Evolutionary conservation across 2,797 vertebrate genomes (phyloP).

Genomic region (Coregonus suidteri): DNA sequence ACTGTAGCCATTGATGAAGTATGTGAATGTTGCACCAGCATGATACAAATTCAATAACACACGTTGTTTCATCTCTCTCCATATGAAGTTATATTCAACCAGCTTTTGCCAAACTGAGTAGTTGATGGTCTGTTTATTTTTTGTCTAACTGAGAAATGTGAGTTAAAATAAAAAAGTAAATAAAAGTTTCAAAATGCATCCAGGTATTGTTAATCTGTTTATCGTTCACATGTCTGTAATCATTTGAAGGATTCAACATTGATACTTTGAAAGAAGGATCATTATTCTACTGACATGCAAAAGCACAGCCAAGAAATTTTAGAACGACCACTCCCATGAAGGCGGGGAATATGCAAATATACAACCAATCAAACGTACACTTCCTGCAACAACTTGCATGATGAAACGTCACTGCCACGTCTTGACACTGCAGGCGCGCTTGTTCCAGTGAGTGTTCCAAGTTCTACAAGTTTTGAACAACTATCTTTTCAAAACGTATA

Average conservation of each 20-base stretch:
- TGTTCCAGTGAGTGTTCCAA: neutral
- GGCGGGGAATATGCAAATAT: conserved; percentile 30
- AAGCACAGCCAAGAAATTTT: neutral
- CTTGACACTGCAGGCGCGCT: conserved; percentile 18
- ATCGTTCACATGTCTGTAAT: neutral
- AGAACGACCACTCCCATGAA: neutral
- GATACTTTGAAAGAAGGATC: neutral
- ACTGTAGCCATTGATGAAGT: neutral
- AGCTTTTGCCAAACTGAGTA: neutral
- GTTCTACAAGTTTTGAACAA: neutral
- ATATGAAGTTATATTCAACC: neutral
- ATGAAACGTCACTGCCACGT: conserved; percentile 69
- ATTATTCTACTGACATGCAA: neutral
- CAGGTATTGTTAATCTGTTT: neutral
- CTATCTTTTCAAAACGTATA: neutral
- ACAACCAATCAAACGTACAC: conserved; percentile 56
- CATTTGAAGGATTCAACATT: too few relatives aligned
- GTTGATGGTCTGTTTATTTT: neutral
- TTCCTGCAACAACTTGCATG: conserved; percentile 37
- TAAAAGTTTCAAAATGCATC: neutral
- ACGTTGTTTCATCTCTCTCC: neutral
- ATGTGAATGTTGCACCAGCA: conserved; percentile 6
- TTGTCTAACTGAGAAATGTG: neutral
- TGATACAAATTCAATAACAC: neutral
- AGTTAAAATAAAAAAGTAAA: too few relatives aligned